Conservation (phyloP, 2,113 vertebrate species). For the Pandion haliaetus region DNA sequence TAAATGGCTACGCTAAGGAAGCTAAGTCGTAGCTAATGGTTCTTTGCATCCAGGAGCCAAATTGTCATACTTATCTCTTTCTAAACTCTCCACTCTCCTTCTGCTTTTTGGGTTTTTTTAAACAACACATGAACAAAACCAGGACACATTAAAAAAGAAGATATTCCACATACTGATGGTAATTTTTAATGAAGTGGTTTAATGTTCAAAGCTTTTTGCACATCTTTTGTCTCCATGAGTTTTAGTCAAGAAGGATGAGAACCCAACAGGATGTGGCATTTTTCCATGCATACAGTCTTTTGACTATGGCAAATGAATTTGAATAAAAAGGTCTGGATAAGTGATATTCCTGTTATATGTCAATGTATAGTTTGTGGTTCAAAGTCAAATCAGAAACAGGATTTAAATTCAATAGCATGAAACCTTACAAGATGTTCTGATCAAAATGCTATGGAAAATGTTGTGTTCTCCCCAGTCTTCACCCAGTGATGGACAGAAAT, state of each 20-base stretch:
- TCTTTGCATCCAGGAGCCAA: background rate
- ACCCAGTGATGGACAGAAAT: background rate
- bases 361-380: background rate
- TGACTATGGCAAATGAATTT: background rate
- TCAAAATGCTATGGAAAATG: background rate
- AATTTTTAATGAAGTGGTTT: background rate
- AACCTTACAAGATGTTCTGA: background rate
- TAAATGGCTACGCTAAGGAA: background rate
- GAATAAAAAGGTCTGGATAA: background rate
- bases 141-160: background rate
- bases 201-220: background rate
- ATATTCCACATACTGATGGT: background rate
- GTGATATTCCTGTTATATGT: background rate
- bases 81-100: background rate
- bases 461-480: background rate
- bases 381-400: background rate
- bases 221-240: background rate
- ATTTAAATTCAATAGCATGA: background rate
- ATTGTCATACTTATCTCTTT: background rate
- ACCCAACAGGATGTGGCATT: background rate
- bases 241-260: background rate
- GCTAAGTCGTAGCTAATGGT: background rate
- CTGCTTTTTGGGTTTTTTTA: background rate
- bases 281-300: background rate
- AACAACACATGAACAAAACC: background rate